phyloP scores from a whole-genome alignment of 1,140 invertebrate genomes.

The Drosophila novamexicana region DNA sequence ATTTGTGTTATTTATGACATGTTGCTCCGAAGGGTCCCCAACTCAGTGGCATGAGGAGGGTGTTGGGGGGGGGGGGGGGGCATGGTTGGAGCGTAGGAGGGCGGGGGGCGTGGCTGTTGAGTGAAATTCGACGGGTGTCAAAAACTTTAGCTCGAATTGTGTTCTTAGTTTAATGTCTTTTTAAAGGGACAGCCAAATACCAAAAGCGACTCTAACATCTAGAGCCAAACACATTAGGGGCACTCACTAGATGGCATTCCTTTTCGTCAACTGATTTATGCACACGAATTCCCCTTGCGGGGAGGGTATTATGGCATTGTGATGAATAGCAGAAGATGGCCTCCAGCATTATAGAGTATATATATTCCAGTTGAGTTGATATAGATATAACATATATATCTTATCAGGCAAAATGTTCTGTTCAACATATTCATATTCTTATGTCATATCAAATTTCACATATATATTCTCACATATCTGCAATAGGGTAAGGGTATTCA shows the following conservation, averaged over 20 bases:
- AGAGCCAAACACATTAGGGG: slow-evolving; percentile 30
- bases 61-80: no score
- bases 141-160: slow-evolving; percentile 7
- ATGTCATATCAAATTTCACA: no score
- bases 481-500: no score
- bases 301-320: no score
- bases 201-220: slow-evolving; percentile 46
- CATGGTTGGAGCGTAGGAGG: no score
- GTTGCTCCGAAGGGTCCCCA: slow-evolving; percentile 1
- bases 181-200: slow-evolving; percentile 71
- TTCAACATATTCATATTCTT: no score
- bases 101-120: not conserved
- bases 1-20: slow-evolving; percentile 66
- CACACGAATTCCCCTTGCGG: not conserved
- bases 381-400: no score
- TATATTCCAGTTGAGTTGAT: no score
- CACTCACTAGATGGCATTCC: slow-evolving; percentile 16
- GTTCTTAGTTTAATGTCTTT: slow-evolving; percentile 68
- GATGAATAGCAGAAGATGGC: no score
- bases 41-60: not conserved
- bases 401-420: no score
- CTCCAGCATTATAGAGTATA: no score
- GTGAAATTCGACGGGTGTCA: not conserved
- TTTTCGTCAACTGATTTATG: slow-evolving; percentile 1
- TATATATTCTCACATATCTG: no score